Conservation (phyloP, 2,797 vertebrate species). For the Ambastaia sidthimunki region DNA sequence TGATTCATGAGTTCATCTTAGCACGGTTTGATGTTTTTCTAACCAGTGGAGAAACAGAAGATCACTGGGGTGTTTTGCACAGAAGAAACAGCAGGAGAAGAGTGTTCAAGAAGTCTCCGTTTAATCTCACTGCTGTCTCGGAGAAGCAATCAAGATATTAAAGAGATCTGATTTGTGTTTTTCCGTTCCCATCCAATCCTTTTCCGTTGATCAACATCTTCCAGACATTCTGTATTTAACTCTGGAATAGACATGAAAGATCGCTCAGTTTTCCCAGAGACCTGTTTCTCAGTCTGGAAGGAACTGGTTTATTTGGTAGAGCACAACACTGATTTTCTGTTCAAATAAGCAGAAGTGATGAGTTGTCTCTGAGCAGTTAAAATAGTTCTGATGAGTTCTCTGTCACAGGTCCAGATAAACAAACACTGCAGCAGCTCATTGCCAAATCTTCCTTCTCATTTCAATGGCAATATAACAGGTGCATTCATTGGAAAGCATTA, state of each 20-base stretch:
- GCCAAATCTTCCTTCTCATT: slow-evolving; percentile 41
- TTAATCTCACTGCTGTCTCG: background rate
- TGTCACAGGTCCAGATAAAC: slow-evolving; percentile 35
- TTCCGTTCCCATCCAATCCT: background rate
- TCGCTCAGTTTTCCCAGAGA: slow-evolving; percentile 3
- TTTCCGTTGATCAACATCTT: slow-evolving; percentile 9
- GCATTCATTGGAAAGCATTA: background rate
- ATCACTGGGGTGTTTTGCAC: no score
- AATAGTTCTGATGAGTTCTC: slow-evolving; percentile 40
- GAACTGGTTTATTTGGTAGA: slow-evolving; percentile 45
- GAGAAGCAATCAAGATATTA: no score
- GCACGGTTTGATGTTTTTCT: no score
- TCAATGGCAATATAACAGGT: slow-evolving; percentile 28
- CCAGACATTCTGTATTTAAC: background rate
- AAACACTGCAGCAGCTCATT: slow-evolving; percentile 2
- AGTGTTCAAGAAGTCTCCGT: no score
- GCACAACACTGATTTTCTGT: slow-evolving; percentile 43
- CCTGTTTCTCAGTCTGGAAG: slow-evolving; percentile 1
- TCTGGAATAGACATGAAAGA: background rate
- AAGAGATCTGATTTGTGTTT: background rate
- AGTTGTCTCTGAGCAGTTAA: slow-evolving; percentile 40
- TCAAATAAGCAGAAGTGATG: slow-evolving; percentile 48
- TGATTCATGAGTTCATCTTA: background rate
- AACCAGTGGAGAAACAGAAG: no score
- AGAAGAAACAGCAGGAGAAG: no score